Evolutionary conservation across 2,888 invertebrate genomes (phyloP).

Genomic region (Crepidodera aurea): DNA sequence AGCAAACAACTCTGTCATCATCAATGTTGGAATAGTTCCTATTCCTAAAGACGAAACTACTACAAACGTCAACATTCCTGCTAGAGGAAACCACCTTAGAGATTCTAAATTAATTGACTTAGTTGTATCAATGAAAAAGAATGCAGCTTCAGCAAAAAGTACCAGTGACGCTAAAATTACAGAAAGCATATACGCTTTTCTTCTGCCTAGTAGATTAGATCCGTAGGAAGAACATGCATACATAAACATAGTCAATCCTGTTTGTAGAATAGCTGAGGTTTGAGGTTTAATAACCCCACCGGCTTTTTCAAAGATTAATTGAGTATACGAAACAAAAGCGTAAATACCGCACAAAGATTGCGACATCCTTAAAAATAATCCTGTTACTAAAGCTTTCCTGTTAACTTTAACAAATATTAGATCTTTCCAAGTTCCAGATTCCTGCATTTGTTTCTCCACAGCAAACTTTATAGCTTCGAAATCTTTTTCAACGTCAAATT

Average conservation of each 20-base stretch:
- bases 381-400: conserved; percentile 50
- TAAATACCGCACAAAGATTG: conserved; percentile 52
- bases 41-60: conserved; percentile 40
- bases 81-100: conserved; percentile 51
- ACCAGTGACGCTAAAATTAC: conserved; percentile 44
- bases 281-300: conserved; percentile 51
- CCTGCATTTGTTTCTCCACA: conserved; percentile 52
- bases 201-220: conserved; percentile 51
- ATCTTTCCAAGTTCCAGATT: conserved; percentile 52
- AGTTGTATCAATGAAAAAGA: conserved; percentile 48
- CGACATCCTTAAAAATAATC: conserved; percentile 47
- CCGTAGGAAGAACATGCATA: conserved; percentile 39
- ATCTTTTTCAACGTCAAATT: conserved; percentile 46
- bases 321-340: conserved; percentile 49
- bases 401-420: conserved; percentile 49
- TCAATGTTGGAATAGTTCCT: conserved; percentile 50
- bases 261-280: conserved; percentile 49
- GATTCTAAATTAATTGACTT: conserved; percentile 36
- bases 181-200: conserved; percentile 48
- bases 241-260: conserved; percentile 39
- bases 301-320: conserved; percentile 54
- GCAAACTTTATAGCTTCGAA: conserved; percentile 43
- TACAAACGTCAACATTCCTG: conserved; percentile 45
- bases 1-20: conserved; percentile 52
- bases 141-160: conserved; percentile 45